A percentile compares a stretch with the other conserved stretches of the same genome.
Evolutionary conservation across 2,113 vertebrate genomes (phyloP).

Genomic region (Podiceps cristatus): DNA sequence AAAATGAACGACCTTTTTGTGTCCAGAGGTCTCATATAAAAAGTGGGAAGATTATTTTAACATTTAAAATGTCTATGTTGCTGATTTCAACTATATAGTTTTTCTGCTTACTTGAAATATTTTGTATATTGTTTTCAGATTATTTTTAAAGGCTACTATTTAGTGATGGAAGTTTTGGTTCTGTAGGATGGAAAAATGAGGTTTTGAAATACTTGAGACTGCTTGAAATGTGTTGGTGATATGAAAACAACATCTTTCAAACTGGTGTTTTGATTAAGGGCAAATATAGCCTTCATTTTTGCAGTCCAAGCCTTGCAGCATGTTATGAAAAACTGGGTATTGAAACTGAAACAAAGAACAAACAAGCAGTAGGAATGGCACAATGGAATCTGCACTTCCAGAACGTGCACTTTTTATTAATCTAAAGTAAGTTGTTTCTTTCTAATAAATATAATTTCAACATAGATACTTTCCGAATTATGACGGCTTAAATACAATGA

Average conservation of each 20-base stretch:
- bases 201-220: neutral
- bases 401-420: constrained; percentile 17
- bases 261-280: neutral
- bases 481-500: constrained; percentile 5
- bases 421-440: neutral
- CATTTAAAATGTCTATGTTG: neutral
- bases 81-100: neutral
- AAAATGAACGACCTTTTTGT: neutral
- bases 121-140: neutral
- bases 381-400: constrained; percentile 2
- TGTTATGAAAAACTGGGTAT: neutral
- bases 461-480: constrained; percentile 1
- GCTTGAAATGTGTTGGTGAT: neutral
- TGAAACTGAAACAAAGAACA: neutral
- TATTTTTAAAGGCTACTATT: neutral
- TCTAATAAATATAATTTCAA: neutral
- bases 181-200: neutral
- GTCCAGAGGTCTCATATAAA: neutral
- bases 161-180: neutral
- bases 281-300: neutral
- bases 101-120: neutral
- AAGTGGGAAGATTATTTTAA: neutral
- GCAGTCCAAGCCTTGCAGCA: neutral
- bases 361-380: neutral
- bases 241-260: neutral